Evolutionary conservation across 2,888 invertebrate genomes (phyloP), one percentile per base, ranked within the genome.

Genomic region (Drosophila neutralis): DNA sequence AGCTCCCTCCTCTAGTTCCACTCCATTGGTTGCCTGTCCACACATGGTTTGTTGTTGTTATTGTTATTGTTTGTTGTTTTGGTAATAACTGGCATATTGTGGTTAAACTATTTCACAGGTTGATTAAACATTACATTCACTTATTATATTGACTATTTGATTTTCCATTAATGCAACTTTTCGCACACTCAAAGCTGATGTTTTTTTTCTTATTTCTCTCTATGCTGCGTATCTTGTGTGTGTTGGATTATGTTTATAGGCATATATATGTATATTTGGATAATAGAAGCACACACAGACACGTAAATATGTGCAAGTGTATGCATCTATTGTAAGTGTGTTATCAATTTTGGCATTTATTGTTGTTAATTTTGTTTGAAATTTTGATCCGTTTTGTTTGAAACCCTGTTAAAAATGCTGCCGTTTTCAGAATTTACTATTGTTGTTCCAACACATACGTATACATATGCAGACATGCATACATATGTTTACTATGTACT

Each of bases 361-460:
- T 77, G 24, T 8, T 45, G 7, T 24, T 15, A 21, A 15, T 45
- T 24, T 45, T 45, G 45, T 15, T 24, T 15, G 45, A 48, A 85
- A 78, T 67, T 72, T 77, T 75, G 77, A 70, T 80, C 67, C 76
- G 65, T 54, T 61, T 58, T 61, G 80, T 86, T 88, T 84, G 84
- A 84, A 84, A 84, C 89, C 84, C 89, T 74, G 80, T 78, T 68
- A 74, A 81, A 80, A 84, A 88, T 84, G 81, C 87, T 86, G 84
- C 87, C 70, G 86, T 71, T 69, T 1, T 45, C 45, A 8, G 45
- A 45, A 45, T 45, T 45, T 15, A 8, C 24, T 24, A 24, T 45
- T 45, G 8, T 45, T 29, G 27, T 18, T 29, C 48, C 18, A 4
- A 42, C 21, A 33, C n/a, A 27, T 45, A 33, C 21, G 21, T 15